A percentile compares a stretch with the other conserved stretches of the same genome.
phyloP scores from a whole-genome alignment of 2,888 invertebrate species.

The Zhuqinia jingwanae region DNA sequence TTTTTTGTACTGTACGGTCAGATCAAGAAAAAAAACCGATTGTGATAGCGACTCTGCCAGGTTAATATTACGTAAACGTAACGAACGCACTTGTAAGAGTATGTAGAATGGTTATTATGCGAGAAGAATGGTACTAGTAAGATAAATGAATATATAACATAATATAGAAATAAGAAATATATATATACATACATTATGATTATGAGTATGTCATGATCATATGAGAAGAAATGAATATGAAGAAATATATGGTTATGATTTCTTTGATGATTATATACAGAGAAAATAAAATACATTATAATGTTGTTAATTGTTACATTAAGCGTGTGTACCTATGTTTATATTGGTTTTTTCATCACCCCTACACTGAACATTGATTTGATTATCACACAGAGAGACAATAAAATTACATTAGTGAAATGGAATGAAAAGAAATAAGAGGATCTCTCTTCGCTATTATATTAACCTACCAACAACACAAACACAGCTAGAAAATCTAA shows the following conservation, averaged over 20 bases:
- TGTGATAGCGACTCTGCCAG: slow-evolving; percentile 74
- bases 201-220: neutral
- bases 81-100: neutral
- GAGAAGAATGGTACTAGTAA: neutral
- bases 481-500: too few relatives aligned
- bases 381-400: slow-evolving; percentile 10
- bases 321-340: neutral
- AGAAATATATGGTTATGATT: slow-evolving; percentile 12
- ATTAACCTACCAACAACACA: slow-evolving; percentile 4
- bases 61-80: slow-evolving; percentile 5
- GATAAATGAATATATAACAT: slow-evolving; percentile 2
- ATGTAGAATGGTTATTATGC: neutral
- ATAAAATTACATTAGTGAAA: slow-evolving; percentile 42
- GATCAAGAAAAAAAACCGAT: slow-evolving; percentile 58
- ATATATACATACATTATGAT: neutral
- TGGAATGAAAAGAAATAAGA: slow-evolving; percentile 13
- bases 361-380: neutral
- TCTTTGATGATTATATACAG: neutral
- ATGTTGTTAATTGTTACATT: slow-evolving; percentile 41
- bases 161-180: slow-evolving; percentile 12
- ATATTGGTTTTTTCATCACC: too few relatives aligned
- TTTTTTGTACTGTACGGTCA: slow-evolving; percentile 35
- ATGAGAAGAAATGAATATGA: too few relatives aligned
- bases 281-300: slow-evolving; percentile 19
- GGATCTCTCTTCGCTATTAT: neutral